These are phyloP conservation scores for Paramormyrops kingsleyae DNA, from an alignment of 2,113 vertebrate species.

Conservation along the genomic window DNA sequence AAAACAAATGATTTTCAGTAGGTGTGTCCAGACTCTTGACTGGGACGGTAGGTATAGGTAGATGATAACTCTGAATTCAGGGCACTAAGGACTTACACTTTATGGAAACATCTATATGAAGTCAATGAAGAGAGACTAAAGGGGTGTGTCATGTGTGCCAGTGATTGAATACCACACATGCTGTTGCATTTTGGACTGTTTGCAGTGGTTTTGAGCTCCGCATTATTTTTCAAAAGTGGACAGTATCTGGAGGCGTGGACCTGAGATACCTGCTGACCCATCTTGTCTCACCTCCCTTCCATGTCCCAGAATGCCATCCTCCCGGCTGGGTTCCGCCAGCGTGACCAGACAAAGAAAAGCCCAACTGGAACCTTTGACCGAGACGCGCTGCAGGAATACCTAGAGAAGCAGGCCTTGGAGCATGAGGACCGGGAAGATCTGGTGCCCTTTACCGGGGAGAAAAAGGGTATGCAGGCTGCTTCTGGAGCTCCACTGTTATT, in stretches of 20 bases:
- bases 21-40: not conserved
- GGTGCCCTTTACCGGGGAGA: constrained; percentile 87
- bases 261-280: not conserved
- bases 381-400: constrained; percentile 76
- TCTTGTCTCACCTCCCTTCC: not conserved
- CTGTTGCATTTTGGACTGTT: not conserved
- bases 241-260: not conserved
- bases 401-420: constrained; percentile 83
- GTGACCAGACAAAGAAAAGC: constrained; percentile 86
- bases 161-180: not conserved
- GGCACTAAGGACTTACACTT: not conserved
- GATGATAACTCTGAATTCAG: not conserved
- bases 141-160: not conserved
- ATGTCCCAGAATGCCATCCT: constrained; percentile 78
- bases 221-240: not conserved
- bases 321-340: constrained; percentile 80
- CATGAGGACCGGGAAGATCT: constrained; percentile 74
- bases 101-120: not conserved
- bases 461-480: constrained; percentile 66
- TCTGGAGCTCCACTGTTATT: not conserved
- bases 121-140: not conserved
- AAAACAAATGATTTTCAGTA: not conserved
- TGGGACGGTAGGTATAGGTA: not conserved
- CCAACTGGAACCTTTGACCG: constrained; percentile 78
- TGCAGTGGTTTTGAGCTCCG: not conserved